Evolutionary conservation across 1,140 invertebrate genomes (phyloP), one percentile per base, ranked within the genome.

Genomic region (Bombus polaris): DNA sequence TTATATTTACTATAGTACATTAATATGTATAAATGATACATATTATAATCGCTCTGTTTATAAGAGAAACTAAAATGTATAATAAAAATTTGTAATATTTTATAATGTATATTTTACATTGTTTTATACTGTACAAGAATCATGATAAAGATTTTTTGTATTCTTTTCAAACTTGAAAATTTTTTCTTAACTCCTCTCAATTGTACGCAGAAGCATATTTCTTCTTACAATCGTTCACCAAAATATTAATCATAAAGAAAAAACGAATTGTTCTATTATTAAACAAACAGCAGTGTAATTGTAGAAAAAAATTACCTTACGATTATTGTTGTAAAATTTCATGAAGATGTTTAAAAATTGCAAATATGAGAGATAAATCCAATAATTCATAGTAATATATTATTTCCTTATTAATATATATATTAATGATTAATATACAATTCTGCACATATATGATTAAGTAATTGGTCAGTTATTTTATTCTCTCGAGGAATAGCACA

Each of bases 121-220:
- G 80, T 89, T 84, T 81, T 70, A 87, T 74, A 88, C 85, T 88
- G 85, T 91, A 87, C 77, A 89, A 91, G 86, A 93, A 89, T 82
- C 81, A 86, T 92, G 92, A 93, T 92, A 90, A 93, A 90, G 90
- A 93, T 93, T 94, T 93, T 94, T 94, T 94, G 92, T 94, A 93
- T 93, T 93, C 65, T 83, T 77, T 70, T 28, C 75, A 82, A 75
- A 66, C 28, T n/a, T 37, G 35, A 57, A 18, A 39, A 35, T 42
- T 59, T 77, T 22, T 83, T 70, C 12, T n/a, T 10, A 42, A 35
- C 18, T 35, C 73, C 81, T 57, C 3, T 66, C 28, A 53, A 62
- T 68, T 22, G 3, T 9, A 32, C 42, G 9, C 6, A 42, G 15
- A 71, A 71, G 47, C 47, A 15, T 65, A 15, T 15, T 65, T 65